Conservation (phyloP, 2,797 vertebrate genomes). For the Anas capensis region DNA sequence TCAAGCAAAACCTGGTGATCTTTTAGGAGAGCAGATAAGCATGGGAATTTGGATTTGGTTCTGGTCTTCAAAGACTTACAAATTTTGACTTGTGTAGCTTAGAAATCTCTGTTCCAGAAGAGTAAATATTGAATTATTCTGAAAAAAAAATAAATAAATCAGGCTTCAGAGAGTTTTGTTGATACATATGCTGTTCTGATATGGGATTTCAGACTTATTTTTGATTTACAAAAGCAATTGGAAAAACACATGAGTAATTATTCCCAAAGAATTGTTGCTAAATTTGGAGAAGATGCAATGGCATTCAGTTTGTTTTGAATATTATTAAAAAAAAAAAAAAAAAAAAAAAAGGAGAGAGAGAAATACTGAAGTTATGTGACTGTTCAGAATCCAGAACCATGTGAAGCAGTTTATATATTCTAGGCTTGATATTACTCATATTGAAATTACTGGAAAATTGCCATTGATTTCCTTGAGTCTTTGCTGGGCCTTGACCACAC, state of each 20-base stretch:
- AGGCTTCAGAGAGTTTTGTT: background rate
- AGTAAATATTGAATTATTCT: background rate
- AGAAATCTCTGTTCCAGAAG: background rate
- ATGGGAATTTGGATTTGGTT: background rate
- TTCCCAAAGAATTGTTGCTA: background rate
- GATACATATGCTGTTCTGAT: background rate
- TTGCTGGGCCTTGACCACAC: background rate
- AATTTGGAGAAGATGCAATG: background rate
- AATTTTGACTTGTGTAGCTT: background rate
- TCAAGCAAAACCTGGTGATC: background rate
- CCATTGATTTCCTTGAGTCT: background rate
- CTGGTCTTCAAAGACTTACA: background rate
- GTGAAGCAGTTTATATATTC: background rate
- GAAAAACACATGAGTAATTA: conserved; percentile 22
- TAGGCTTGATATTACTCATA: background rate
- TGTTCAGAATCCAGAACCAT: background rate
- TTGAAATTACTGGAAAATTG: background rate
- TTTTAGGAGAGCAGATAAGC: background rate
- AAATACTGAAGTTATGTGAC: background rate
- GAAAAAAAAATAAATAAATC: background rate
- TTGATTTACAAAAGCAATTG: conserved; percentile 11
- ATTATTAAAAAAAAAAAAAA: background rate
- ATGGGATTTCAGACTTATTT: conserved; percentile 13
- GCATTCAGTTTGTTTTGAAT: background rate
- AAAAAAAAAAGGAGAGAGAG: background rate